Conservation (phyloP, 2,113 vertebrate species). For the Pseudopodoces humilis region DNA sequence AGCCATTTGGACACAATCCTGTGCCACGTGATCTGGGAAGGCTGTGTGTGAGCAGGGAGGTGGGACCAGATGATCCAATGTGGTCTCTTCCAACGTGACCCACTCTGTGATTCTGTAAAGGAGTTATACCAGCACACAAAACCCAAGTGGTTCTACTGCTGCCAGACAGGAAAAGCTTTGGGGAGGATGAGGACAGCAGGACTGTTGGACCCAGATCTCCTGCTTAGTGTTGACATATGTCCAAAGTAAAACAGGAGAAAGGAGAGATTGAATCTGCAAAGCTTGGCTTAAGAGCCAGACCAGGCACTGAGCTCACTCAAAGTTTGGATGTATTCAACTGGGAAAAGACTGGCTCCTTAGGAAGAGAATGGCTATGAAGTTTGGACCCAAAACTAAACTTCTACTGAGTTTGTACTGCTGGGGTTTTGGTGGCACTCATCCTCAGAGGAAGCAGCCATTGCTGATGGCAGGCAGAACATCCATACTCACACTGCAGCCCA, state of each 20-base stretch:
- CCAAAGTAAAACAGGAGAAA: background rate
- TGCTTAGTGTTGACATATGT: background rate
- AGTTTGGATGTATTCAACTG: background rate
- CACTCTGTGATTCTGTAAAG: background rate
- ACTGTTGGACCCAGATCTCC: background rate
- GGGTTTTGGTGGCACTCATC: background rate
- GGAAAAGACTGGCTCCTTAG: background rate
- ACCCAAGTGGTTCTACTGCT: background rate
- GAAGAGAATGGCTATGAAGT: background rate
- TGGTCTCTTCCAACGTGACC: background rate
- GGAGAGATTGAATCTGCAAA: background rate
- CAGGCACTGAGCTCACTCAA: background rate
- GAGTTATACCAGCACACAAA: background rate
- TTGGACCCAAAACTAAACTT: background rate
- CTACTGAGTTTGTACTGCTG: background rate
- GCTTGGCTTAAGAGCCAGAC: background rate
- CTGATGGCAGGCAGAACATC: background rate
- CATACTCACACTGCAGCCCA: background rate
- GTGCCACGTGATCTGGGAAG: background rate
- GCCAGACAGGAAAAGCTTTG: background rate
- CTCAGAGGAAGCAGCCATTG: background rate
- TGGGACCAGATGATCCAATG: background rate
- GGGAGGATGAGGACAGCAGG: background rate
- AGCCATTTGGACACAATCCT: background rate
- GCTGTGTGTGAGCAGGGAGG: background rate